Evolutionary conservation across 2,888 invertebrate species (phyloP).

Genomic region (Drosophila setosimentum): DNA sequence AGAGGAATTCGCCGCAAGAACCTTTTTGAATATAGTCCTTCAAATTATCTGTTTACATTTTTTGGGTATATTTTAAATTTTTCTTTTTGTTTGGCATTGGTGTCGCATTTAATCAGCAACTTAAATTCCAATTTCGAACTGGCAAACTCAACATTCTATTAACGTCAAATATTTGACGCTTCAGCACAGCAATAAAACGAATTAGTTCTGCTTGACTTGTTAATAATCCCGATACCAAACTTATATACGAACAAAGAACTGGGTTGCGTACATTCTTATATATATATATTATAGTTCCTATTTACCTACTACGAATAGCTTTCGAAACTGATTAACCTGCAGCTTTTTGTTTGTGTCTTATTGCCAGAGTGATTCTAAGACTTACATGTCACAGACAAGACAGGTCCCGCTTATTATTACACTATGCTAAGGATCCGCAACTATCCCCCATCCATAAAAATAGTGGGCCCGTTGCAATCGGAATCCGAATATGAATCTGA

Average conservation of each 20-base stretch:
- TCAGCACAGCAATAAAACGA: slow-evolving; percentile 33
- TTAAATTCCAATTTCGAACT: slow-evolving; percentile 1
- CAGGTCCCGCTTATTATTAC: background rate
- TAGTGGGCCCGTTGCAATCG: slow-evolving; percentile 20
- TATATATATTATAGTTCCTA: background rate
- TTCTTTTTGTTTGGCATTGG: background rate
- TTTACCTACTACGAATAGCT: background rate
- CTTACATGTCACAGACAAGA: background rate
- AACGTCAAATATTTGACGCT: slow-evolving; percentile 28
- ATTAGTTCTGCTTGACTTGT: slow-evolving; percentile 44
- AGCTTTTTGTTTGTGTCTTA: background rate
- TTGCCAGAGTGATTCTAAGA: background rate
- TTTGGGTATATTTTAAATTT: background rate
- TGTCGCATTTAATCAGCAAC: slow-evolving; percentile 16
- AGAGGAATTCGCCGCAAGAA: background rate
- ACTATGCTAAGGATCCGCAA: background rate
- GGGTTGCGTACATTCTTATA: background rate
- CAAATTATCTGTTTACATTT: background rate
- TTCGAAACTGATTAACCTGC: background rate
- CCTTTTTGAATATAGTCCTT: background rate
- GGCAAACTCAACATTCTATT: slow-evolving; percentile 4
- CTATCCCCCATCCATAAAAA: background rate
- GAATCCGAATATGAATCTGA: slow-evolving; percentile 2
- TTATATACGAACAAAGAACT: slow-evolving; percentile 1
- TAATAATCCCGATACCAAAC: slow-evolving; percentile 1